A percentile compares a stretch with the other conserved stretches of the same genome.
Conservation (phyloP, 2,888 invertebrate species). For the Serripes groenlandicus region DNA sequence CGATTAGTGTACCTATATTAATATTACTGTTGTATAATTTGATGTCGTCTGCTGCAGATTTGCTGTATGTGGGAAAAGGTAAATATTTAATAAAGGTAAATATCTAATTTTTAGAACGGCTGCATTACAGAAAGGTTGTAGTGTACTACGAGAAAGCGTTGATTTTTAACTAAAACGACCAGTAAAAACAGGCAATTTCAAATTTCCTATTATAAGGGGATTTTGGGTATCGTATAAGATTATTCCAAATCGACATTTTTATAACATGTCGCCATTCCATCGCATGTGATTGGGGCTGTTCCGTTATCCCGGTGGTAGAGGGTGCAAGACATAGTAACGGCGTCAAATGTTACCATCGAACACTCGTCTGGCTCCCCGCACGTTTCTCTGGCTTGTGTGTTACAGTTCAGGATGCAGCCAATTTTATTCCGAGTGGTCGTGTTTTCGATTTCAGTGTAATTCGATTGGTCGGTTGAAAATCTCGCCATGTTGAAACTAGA, state of each 20-base stretch:
- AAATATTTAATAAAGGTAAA: too few species aligned
- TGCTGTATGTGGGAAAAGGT: too few species aligned
- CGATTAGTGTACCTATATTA: too few species aligned
- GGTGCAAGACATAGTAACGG: background rate
- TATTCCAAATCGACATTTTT: background rate
- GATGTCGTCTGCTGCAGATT: too few species aligned
- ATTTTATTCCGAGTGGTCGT: background rate
- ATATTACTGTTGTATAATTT: too few species aligned
- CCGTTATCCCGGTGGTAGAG: background rate
- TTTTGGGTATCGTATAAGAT: too few species aligned
- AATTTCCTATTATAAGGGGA: too few species aligned
- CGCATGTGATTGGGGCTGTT: background rate
- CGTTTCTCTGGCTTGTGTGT: background rate
- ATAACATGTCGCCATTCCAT: background rate
- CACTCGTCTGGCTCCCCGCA: background rate
- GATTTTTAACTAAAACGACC: too few species aligned
- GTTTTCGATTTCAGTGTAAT: background rate
- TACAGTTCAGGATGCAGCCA: slow-evolving; percentile 1
- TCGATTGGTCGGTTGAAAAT: background rate
- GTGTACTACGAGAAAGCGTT: too few species aligned
- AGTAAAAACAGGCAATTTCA: too few species aligned
- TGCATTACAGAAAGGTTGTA: too few species aligned
- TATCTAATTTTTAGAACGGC: too few species aligned
- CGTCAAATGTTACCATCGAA: background rate
- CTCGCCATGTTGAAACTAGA: background rate